Percentiles rank a stretch among this genome's conserved stretches.
Conservation (phyloP, 2,113 vertebrate species). For the Megalops atlanticus region DNA sequence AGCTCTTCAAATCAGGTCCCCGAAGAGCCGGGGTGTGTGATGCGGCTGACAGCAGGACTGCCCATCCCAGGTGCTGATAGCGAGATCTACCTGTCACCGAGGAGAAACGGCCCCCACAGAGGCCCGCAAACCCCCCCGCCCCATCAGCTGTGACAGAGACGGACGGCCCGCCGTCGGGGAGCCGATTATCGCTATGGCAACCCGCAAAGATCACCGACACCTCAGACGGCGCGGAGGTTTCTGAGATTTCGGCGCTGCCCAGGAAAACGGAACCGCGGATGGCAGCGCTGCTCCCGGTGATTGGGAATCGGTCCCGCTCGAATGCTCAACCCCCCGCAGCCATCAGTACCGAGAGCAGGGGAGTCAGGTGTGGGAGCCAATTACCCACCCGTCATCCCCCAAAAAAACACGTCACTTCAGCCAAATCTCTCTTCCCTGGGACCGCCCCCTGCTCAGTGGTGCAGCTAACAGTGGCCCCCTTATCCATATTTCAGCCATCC, state of each 20-base stretch:
- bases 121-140: not conserved
- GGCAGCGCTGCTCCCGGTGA: not conserved
- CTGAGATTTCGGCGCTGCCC: not conserved
- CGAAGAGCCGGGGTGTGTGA: slow-evolving; percentile 33
- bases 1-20: slow-evolving; percentile 50
- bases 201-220: slow-evolving; percentile 9
- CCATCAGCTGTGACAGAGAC: slow-evolving; percentile 5
- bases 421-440: slow-evolving; percentile 33
- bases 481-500: slow-evolving; percentile 32
- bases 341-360: slow-evolving; percentile 26
- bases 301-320: not conserved
- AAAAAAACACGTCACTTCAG: slow-evolving; percentile 33
- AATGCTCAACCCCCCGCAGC: slow-evolving; percentile 5
- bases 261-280: no score
- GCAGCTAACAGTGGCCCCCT: slow-evolving; percentile 1
- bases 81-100: not conserved
- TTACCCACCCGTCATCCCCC: slow-evolving; percentile 44
- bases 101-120: not conserved
- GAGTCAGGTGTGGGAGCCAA: slow-evolving; percentile 47
- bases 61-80: slow-evolving; percentile 28
- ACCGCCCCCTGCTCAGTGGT: slow-evolving; percentile 23
- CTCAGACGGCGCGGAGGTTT: not conserved
- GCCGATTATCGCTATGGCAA: slow-evolving; percentile 18
- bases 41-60: slow-evolving; percentile 35
- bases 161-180: slow-evolving; percentile 9